Evolutionary conservation across 1,140 invertebrate species (phyloP).

Genomic region (Leptopilina clavipes): DNA sequence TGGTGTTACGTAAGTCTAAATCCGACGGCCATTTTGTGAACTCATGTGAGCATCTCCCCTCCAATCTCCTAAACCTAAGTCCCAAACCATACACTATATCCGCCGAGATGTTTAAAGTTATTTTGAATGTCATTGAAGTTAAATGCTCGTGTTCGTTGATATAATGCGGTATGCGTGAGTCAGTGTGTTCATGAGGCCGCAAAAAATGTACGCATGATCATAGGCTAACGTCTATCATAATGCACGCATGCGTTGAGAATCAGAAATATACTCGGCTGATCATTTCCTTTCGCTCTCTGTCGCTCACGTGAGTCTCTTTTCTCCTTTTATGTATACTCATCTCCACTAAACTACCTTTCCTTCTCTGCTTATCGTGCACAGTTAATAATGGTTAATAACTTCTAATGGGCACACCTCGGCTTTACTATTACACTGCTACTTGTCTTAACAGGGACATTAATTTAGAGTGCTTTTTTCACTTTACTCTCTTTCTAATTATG

Average conservation of each 20-base stretch:
- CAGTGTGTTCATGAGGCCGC: background rate
- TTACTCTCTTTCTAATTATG: background rate
- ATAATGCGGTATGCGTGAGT: no score
- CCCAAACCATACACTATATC: conserved; percentile 44
- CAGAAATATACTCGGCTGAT: background rate
- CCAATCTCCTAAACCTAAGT: conserved; percentile 42
- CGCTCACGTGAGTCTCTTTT: background rate
- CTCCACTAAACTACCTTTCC: background rate
- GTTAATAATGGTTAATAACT: conserved; percentile 29
- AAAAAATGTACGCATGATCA: conserved; percentile 12
- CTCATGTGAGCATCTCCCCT: conserved; percentile 55
- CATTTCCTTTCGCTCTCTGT: conserved; percentile 24
- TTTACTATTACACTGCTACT: conserved; percentile 8
- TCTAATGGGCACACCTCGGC: background rate
- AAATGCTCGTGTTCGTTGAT: no score
- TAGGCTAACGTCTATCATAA: conserved; percentile 11
- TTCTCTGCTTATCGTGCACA: background rate
- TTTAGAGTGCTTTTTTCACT: background rate
- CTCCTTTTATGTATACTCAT: background rate
- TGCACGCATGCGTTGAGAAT: conserved; percentile 20
- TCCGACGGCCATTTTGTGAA: conserved; percentile 72
- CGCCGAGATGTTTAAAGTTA: conserved; percentile 47
- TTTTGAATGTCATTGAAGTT: conserved; percentile 65
- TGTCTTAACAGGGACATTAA: conserved; percentile 1
- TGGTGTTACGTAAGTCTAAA: conserved; percentile 70